Conservation (phyloP, 2,797 vertebrate genomes). For the Falco naumanni region DNA sequence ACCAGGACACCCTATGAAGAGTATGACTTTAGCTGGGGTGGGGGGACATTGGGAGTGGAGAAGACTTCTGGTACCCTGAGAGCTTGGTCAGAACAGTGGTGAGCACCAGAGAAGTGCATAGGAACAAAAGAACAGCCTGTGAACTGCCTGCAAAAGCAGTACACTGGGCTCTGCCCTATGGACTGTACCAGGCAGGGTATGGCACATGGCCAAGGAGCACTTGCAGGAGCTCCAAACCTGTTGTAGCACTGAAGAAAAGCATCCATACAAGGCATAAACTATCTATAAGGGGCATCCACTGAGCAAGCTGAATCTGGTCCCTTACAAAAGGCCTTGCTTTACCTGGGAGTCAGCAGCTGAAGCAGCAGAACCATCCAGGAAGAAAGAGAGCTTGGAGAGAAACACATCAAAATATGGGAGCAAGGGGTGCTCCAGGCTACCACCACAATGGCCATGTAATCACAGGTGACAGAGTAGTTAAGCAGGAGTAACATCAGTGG, state of each 20-base stretch:
- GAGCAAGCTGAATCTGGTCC: not conserved
- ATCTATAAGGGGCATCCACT: not conserved
- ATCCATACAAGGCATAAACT: not conserved
- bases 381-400: not conserved
- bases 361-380: not conserved
- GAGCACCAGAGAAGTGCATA: conserved; percentile 12
- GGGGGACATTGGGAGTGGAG: not conserved
- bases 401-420: not conserved
- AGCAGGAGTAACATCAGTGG: not conserved
- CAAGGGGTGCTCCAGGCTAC: not conserved
- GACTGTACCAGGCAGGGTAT: not conserved
- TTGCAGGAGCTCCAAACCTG: not conserved
- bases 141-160: not conserved
- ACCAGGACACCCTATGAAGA: not conserved
- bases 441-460: not conserved
- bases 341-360: not conserved
- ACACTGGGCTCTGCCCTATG: not conserved
- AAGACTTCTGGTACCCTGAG: not conserved
- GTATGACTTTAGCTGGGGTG: not conserved
- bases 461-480: not conserved
- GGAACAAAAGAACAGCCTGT: not conserved
- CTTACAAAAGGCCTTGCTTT: not conserved
- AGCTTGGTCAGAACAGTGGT: not conserved
- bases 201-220: not conserved
- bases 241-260: not conserved